Evolutionary conservation across 2,113 vertebrate species (phyloP).

Genomic region (Sphyrna mokarran): DNA sequence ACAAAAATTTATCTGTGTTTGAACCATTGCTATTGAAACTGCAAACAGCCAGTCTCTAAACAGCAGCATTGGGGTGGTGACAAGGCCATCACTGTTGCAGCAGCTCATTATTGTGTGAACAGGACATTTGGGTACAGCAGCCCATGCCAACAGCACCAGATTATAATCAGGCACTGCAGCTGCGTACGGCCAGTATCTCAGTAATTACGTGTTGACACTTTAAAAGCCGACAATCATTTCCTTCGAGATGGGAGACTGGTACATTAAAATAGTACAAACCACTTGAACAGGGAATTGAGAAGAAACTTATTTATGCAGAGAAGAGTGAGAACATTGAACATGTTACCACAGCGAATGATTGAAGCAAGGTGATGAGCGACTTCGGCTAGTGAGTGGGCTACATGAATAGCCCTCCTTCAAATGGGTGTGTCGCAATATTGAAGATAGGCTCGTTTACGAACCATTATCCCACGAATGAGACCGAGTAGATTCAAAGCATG

Average conservation of each 20-base stretch:
- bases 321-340: not conserved
- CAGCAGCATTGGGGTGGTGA: not conserved
- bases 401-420: too few relatives aligned
- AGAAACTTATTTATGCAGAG: not conserved
- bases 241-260: not conserved
- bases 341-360: not conserved
- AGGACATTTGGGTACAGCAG: not conserved
- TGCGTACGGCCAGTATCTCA: not conserved
- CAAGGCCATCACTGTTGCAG: not conserved
- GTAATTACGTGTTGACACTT: constrained; percentile 11
- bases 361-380: not conserved
- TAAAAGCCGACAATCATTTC: not conserved
- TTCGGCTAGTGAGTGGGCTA: too few relatives aligned
- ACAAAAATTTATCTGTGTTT: not conserved
- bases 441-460: too few relatives aligned
- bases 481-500: too few relatives aligned
- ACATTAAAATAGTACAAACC: not conserved
- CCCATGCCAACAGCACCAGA: not conserved
- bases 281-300: not conserved
- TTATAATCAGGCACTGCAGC: not conserved
- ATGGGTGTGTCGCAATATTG: too few relatives aligned
- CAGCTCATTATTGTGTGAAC: not conserved
- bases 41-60: not conserved
- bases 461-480: too few relatives aligned
- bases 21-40: not conserved